Evolutionary conservation across 2,888 invertebrate genomes (phyloP).

Genomic region (Girardia tigrina): DNA sequence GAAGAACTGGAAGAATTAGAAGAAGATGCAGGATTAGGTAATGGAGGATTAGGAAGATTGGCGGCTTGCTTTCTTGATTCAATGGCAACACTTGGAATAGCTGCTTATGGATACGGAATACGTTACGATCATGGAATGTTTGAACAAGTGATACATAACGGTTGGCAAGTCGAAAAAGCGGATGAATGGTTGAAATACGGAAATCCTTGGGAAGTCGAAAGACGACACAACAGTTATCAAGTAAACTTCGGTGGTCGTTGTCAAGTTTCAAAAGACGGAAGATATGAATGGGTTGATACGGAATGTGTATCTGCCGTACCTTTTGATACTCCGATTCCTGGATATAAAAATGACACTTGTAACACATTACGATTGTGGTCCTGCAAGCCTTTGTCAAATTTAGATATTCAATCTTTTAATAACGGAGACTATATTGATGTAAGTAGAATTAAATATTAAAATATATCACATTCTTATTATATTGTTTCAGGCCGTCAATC

Average conservation of each 20-base stretch:
- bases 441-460: conserved; percentile 21
- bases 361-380: conserved; percentile 95
- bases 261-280: conserved; percentile 65
- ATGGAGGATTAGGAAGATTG: conserved; percentile 87
- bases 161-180: conserved; percentile 89
- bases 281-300: conserved; percentile 75
- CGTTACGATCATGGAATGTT: conserved; percentile 99
- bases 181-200: conserved; percentile 98
- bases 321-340: conserved; percentile 93
- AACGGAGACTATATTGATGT: conserved; percentile 77
- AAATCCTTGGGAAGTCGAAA: conserved; percentile 97
- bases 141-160: conserved; percentile 81
- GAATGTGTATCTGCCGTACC: conserved; percentile 94
- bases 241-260: conserved; percentile 90
- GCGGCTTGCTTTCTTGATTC: conserved; percentile 97
- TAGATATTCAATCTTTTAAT: conserved; percentile 60
- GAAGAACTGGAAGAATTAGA: conserved; percentile 92
- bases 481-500: conserved; percentile 71
- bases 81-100: conserved; percentile 89
- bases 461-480: no score
- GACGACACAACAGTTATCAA: conserved; percentile 93
- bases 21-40: conserved; percentile 94
- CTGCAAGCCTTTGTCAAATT: conserved; percentile 68
- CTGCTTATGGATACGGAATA: conserved; percentile 95
- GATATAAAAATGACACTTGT: conserved; percentile 90